A percentile compares a stretch with the other conserved stretches of the same genome.
phyloP scores from a whole-genome alignment of 2,113 vertebrate species.

The Herpailurus yagouaroundi region DNA sequence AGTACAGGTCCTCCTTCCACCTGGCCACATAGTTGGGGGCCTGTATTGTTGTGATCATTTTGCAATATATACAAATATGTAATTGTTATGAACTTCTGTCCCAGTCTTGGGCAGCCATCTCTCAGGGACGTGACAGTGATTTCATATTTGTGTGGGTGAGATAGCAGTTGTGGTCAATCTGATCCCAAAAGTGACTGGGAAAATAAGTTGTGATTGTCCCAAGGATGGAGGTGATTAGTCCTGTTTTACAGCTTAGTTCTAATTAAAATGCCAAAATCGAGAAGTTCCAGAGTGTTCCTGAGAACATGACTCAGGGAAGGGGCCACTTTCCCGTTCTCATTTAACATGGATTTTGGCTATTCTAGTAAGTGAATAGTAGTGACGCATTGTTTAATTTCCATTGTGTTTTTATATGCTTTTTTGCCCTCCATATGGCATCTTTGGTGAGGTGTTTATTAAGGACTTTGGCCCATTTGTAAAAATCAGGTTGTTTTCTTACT shows the following conservation, averaged over 20 bases:
- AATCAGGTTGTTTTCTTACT: neutral
- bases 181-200: neutral
- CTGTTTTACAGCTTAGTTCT: neutral
- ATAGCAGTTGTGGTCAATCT: neutral
- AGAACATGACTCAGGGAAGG: neutral
- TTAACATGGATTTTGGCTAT: neutral
- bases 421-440: neutral
- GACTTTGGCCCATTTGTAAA: neutral
- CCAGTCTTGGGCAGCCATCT: neutral
- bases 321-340: neutral
- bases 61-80: neutral
- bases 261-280: neutral
- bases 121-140: neutral
- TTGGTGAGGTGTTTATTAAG: neutral
- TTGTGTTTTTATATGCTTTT: neutral
- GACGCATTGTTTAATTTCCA: neutral
- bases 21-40: neutral
- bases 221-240: neutral
- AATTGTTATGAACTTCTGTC: neutral
- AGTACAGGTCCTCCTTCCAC: slow-evolving; percentile 88
- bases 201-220: neutral
- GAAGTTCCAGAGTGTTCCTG: neutral
- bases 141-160: neutral
- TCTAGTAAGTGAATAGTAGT: neutral
- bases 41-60: neutral